Base-by-base conservation (phyloP, 2,888 invertebrate species). In the Acanthosepion lycidas region DNA sequence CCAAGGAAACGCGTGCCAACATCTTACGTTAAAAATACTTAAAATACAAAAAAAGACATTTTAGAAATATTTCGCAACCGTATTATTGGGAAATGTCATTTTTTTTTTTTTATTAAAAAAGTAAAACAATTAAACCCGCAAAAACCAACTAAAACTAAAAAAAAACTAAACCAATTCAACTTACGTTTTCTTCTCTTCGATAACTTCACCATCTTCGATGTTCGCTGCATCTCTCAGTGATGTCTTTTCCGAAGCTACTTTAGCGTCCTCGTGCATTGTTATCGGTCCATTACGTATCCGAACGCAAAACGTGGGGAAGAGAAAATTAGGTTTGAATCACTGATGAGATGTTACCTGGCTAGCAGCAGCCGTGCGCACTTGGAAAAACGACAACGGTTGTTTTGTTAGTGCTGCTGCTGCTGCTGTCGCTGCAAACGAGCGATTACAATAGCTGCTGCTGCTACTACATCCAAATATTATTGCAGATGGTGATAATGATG, bases 331-430 rank as follows among this genome's bases (percentile, higher is more conserved):
- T 55, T 15, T n/a, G 8, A n/a, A n/a, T 28, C 8, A 28, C 12
- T 78, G n/a, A 78, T n/a, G n/a, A 33, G 78, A 78, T 78, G 5
- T 78, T 78, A 78, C 78, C 78, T 78, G n/a, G n/a, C 12, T 78
- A 78, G 78, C 78, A n/a, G 78, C 78, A n/a, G 78, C n/a, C 33
- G 78, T 78, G n/a, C 78, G 78, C 78, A 78, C 78, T n/a, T n/a
- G 33, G 33, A 33, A 78, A 78, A 78, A 33, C 78, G 3, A n/a
- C 15, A n/a, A 78, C 15, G 78, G 33, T 78, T 78, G 59, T 59
- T 59, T 59, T 59, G 59, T 4, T n/a, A 28, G 6, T 78, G 6
- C 18, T 78, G 12, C 78, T 78, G 78, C 15, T n/a, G n/a, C 78
- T 78, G n/a, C n/a, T 33, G n/a, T 33, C 23, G 78, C 78, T 78